phyloP scores from a whole-genome alignment of 92 coral and sea anemone species.

The Chrysogorgia sp. region DNA sequence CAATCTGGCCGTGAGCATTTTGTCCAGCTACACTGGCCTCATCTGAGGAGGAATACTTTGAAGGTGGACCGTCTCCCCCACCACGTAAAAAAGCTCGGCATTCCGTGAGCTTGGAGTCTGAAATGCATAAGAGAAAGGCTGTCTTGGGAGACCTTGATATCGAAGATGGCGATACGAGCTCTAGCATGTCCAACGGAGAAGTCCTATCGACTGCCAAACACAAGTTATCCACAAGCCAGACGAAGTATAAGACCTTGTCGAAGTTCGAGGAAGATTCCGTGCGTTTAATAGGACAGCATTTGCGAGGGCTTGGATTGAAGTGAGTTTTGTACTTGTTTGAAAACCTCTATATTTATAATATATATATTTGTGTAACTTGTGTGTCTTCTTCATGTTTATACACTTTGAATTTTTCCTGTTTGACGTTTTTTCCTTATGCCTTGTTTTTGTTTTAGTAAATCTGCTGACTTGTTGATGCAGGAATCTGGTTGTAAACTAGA shows the following conservation, averaged over 20 bases:
- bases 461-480: conserved; percentile 90
- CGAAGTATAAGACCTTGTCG: conserved; percentile 33
- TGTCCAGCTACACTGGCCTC: conserved; percentile 99
- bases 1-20: conserved; percentile 97
- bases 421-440: not conserved
- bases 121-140: conserved; percentile 99
- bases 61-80: conserved; percentile 99
- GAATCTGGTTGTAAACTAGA: conserved; percentile 99
- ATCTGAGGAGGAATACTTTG: conserved; percentile 99
- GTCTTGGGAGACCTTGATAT: conserved; percentile 68
- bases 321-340: conserved; percentile 71
- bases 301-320: conserved; percentile 97
- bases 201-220: conserved; percentile 69
- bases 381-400: conserved; percentile 38
- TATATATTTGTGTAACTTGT: not conserved
- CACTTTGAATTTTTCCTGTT: conserved; percentile 17
- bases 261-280: conserved; percentile 96
- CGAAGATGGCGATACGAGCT: conserved; percentile 96
- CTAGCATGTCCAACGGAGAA: conserved; percentile 87
- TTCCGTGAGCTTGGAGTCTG: conserved; percentile 98
- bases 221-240: conserved; percentile 29
- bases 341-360: conserved; percentile 40
- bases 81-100: conserved; percentile 99
- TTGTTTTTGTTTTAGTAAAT: conserved; percentile 63
- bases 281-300: conserved; percentile 95